A percentile compares a stretch with the other conserved stretches of the same genome.
phyloP scores from a whole-genome alignment of 2,797 vertebrate genomes.

The Anableps anableps region DNA sequence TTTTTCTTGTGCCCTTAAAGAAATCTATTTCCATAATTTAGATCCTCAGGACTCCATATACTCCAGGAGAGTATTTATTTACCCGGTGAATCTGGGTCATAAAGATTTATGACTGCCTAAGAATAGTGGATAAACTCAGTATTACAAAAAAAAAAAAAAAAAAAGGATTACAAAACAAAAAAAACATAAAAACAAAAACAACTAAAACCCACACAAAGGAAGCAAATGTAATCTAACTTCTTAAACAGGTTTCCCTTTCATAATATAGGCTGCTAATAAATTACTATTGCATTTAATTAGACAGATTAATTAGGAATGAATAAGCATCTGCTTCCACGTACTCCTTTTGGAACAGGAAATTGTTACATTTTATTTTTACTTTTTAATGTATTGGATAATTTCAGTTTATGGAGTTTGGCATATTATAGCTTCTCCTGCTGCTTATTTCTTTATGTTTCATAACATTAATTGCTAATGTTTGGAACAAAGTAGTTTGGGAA shows the following conservation, averaged over 20 bases:
- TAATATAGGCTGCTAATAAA: background rate
- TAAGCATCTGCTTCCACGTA: background rate
- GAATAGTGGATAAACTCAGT: slow-evolving; percentile 36
- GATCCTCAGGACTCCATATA: background rate
- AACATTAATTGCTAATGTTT: background rate
- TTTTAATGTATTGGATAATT: background rate
- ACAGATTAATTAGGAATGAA: background rate
- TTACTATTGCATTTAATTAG: background rate
- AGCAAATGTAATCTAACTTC: background rate
- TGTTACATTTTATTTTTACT: background rate
- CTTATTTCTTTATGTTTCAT: background rate
- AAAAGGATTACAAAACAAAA: slow-evolving; percentile 22
- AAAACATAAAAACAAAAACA: background rate
- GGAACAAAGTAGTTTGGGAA: background rate
- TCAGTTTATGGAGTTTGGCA: background rate
- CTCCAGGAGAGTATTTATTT: background rate
- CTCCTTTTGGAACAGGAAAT: background rate
- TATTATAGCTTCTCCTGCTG: background rate
- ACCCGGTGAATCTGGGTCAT: slow-evolving; percentile 37
- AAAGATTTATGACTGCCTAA: slow-evolving; percentile 57
- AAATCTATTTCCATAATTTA: background rate
- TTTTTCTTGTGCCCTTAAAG: background rate
- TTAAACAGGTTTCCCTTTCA: background rate
- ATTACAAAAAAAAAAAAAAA: slow-evolving; percentile 7
- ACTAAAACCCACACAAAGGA: background rate